phyloP scores from a whole-genome alignment of 2,797 vertebrate species.

The Trachurus trachurus region DNA sequence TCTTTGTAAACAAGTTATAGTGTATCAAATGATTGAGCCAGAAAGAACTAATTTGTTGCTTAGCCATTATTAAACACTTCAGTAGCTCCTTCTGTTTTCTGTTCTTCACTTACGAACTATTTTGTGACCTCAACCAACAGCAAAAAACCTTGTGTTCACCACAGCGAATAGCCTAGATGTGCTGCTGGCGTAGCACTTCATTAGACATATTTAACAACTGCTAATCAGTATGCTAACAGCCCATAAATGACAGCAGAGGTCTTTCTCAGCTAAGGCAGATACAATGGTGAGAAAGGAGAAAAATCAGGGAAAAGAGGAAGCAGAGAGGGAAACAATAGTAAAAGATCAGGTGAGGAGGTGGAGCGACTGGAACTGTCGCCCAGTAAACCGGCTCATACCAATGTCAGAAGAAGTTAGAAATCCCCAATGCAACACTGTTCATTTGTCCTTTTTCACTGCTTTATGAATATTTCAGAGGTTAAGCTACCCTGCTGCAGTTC shows the following conservation, averaged over 20 bases:
- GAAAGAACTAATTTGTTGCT: conserved; percentile 13
- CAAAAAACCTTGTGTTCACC: conserved; percentile 34
- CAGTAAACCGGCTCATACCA: conserved; percentile 61
- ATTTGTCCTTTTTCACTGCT: conserved; percentile 45
- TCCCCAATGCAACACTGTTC: conserved; percentile 57
- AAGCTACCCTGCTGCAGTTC: conserved; percentile 29
- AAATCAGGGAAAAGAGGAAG: conserved; percentile 34
- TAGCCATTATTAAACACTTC: conserved; percentile 20
- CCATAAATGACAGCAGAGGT: conserved; percentile 51
- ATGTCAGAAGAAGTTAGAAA: conserved; percentile 67
- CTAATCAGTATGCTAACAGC: conserved; percentile 48
- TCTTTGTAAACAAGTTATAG: conserved; percentile 3
- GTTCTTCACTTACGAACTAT: conserved; percentile 22
- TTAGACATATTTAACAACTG: conserved; percentile 67
- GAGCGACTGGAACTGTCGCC: conserved; percentile 58
- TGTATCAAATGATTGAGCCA: conserved; percentile 13
- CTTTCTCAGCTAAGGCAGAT: conserved; percentile 58
- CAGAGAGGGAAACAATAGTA: conserved; percentile 45
- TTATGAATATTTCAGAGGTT: conserved; percentile 36
- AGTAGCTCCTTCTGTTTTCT: conserved; percentile 36
- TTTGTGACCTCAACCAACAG: conserved; percentile 28
- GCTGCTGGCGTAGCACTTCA: conserved; percentile 59
- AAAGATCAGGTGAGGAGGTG: conserved; percentile 77
- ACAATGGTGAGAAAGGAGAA: conserved; percentile 65
- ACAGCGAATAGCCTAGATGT: conserved; percentile 44